A percentile compares a stretch with the other conserved stretches of the same genome.
Evolutionary conservation across 1,140 invertebrate species (phyloP).

Genomic region (Gryllus bimaculatus): DNA sequence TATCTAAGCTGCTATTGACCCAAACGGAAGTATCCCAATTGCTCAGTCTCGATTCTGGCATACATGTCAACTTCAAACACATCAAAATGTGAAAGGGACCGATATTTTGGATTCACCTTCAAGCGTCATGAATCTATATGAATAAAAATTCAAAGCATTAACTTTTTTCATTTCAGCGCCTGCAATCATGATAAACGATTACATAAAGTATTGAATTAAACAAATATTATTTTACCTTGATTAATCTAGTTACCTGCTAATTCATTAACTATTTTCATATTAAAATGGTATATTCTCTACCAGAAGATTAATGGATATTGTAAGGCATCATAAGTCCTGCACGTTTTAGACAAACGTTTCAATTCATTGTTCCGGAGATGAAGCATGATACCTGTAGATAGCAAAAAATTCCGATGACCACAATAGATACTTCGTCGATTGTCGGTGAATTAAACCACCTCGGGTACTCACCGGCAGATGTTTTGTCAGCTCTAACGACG

Average conservation of each 20-base stretch:
- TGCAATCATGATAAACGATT: no score
- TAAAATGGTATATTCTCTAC: constrained; percentile 18
- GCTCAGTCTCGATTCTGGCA: constrained; percentile 33
- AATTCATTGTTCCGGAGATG: constrained; percentile 28
- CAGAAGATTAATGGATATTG: constrained; percentile 32
- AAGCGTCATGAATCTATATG: constrained; percentile 30
- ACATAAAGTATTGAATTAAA: no score
- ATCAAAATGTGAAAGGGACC: constrained; percentile 30
- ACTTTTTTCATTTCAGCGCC: constrained; percentile 25
- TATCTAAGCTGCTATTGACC: constrained; percentile 33
- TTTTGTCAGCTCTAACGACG: constrained; percentile 29
- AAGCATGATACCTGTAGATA: constrained; percentile 36
- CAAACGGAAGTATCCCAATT: constrained; percentile 30
- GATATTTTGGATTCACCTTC: no score
- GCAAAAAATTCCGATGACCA: constrained; percentile 34
- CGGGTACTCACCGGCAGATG: constrained; percentile 33
- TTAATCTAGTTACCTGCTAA: constrained; percentile 5
- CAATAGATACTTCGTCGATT: constrained; percentile 35
- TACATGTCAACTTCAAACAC: constrained; percentile 35
- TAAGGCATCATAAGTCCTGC: constrained; percentile 33
- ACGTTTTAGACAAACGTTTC: constrained; percentile 30
- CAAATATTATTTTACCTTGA: no score
- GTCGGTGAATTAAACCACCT: constrained; percentile 36
- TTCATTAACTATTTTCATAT: constrained; percentile 18
- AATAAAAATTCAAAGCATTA: constrained; percentile 28